phyloP scores from a whole-genome alignment of 2,797 vertebrate genomes.

The Anguilla megastoma region DNA sequence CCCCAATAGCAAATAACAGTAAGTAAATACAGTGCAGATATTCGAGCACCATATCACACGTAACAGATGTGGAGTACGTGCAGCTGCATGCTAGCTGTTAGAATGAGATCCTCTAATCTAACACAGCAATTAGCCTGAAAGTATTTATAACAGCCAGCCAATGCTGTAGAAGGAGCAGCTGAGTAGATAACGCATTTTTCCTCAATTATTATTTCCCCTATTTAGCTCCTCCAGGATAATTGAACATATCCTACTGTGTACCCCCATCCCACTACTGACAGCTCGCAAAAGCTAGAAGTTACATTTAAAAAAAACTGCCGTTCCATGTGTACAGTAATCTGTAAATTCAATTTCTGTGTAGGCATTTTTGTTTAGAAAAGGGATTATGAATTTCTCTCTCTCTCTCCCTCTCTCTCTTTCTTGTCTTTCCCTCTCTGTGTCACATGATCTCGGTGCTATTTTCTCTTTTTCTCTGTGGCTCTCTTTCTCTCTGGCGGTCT shows the following conservation, averaged over 20 bases:
- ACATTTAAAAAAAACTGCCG: too few species aligned
- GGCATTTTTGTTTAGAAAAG: too few species aligned
- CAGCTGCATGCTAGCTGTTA: neutral
- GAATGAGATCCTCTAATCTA: neutral
- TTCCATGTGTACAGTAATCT: too few species aligned
- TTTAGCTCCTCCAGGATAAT: neutral
- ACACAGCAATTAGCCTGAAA: neutral
- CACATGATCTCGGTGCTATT: neutral
- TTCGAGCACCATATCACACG: neutral
- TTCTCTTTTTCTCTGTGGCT: too few species aligned
- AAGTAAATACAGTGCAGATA: neutral
- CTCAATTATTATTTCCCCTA: neutral
- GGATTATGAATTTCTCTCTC: neutral
- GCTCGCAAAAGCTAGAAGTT: too few species aligned
- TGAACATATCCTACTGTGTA: neutral
- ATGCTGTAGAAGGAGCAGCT: neutral
- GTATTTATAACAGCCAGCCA: neutral
- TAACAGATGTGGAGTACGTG: neutral
- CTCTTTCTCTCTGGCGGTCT: too few species aligned
- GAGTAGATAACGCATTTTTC: neutral
- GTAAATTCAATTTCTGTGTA: too few species aligned
- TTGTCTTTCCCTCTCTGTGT: neutral
- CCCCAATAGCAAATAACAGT: too few species aligned
- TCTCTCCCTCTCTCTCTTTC: neutral
- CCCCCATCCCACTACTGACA: neutral